Evolutionary conservation across 2,888 invertebrate species (phyloP), one percentile per base, ranked within the genome.

Genomic region (Nipponacmea schrenckii): DNA sequence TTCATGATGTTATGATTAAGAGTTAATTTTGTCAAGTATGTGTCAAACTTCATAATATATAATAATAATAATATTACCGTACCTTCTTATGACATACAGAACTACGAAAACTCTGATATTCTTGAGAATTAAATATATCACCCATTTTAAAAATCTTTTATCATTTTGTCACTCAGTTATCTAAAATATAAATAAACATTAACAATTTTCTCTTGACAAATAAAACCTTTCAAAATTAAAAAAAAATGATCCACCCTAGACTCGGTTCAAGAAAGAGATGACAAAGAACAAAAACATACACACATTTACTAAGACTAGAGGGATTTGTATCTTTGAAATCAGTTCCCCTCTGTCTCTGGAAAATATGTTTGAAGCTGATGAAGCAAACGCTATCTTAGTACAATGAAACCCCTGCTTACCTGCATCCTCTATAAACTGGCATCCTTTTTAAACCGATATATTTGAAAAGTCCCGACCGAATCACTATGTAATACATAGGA

Each of bases 21-120:
- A n/a, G n/a, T n/a, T n/a, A n/a, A n/a, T n/a, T n/a, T n/a, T n/a
- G n/a, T n/a, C n/a, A n/a, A n/a, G n/a, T n/a, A n/a, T n/a, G n/a
- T n/a, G n/a, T n/a, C n/a, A n/a, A n/a, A n/a, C n/a, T n/a, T n/a
- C n/a, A n/a, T n/a, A n/a, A n/a, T n/a, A n/a, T n/a, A n/a, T n/a
- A n/a, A n/a, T n/a, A n/a, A n/a, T n/a, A n/a, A n/a, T n/a, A n/a
- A n/a, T n/a, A n/a, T n/a, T n/a, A n/a, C n/a, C n/a, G n/a, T n/a
- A n/a, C 86, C 80, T 82, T 86, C 74, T 84, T 85, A 72, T 83
- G 84, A 69, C 87, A 83, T 48, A 87, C 83, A 62, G 85, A 81
- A 74, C 85, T 84, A 62, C 88, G 79, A 70, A 88, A 88, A 72
- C 87, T 87, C 70, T 82, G 82, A 72, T 88, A 88, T 68, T 88